phyloP scores from a whole-genome alignment of 2,113 vertebrate genomes.

The Callaeas wilsoni region DNA sequence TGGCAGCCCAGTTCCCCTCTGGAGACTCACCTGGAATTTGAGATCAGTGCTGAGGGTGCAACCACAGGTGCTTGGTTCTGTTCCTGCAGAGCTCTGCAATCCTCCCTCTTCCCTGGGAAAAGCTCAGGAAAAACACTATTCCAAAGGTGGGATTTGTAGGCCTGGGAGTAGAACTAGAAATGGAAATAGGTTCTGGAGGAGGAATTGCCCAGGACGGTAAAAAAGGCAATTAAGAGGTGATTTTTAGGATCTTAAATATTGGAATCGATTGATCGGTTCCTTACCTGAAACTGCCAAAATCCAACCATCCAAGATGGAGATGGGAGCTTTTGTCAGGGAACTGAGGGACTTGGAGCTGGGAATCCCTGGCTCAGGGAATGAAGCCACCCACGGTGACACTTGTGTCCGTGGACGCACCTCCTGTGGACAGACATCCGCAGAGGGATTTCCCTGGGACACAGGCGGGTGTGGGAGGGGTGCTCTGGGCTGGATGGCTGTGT shows the following conservation, averaged over 20 bases:
- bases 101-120: not conserved
- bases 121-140: not conserved
- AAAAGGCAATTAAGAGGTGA: not conserved
- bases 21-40: not conserved
- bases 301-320: rapidly evolving
- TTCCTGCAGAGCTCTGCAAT: not conserved
- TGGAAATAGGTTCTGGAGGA: not conserved
- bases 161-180: too few species aligned
- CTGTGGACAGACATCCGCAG: not conserved
- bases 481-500: not conserved
- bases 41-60: not conserved
- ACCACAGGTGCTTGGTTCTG: not conserved
- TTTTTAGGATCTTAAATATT: not conserved
- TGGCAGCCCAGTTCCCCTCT: not conserved
- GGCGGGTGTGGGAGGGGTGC: not conserved
- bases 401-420: not conserved
- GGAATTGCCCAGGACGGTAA: not conserved
- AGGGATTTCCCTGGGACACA: not conserved
- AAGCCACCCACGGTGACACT: rapidly evolving
- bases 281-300: not conserved
- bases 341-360: not conserved
- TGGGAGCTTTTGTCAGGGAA: not conserved
- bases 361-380: too few species aligned
- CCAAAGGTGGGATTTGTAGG: not conserved
- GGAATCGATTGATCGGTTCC: rapidly evolving